Percentiles rank a stretch among this genome's conserved stretches.
Evolutionary conservation across 2,113 vertebrate species (phyloP).

Genomic region (Catharus minimus): DNA sequence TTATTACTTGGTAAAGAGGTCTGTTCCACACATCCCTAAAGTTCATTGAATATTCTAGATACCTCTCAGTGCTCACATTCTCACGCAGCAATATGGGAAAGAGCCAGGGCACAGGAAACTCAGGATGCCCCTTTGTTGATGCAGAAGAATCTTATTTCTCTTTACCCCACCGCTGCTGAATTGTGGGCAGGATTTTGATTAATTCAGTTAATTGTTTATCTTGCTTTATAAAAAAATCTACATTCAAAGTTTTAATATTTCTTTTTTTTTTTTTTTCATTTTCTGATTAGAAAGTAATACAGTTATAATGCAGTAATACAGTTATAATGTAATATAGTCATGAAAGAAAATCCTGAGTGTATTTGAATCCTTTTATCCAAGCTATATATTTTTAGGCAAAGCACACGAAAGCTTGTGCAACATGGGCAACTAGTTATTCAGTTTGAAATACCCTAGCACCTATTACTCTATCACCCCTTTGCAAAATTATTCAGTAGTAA

Average conservation of each 20-base stretch:
- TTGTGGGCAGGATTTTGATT: background rate
- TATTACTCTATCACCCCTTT: background rate
- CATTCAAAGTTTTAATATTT: background rate
- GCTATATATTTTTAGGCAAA: background rate
- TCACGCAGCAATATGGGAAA: background rate
- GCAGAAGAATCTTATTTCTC: background rate
- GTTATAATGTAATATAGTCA: background rate
- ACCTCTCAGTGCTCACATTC: background rate
- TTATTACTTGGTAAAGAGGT: background rate
- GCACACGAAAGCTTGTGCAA: background rate
- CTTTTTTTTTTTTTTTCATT: background rate
- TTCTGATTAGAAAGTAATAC: background rate
- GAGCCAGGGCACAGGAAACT: background rate
- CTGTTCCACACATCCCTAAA: background rate
- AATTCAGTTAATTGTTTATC: background rate
- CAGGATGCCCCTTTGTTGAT: background rate
- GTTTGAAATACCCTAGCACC: background rate
- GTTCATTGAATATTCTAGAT: background rate
- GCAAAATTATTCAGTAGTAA: background rate
- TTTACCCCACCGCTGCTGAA: background rate
- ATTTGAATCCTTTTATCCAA: background rate
- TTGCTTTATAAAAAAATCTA: background rate
- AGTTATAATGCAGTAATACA: background rate
- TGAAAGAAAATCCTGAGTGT: background rate
- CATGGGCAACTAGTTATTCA: background rate